Evolutionary conservation across 2,888 invertebrate genomes (phyloP), one percentile per base, ranked within the genome.

Genomic region (Stomorhina lunata): DNA sequence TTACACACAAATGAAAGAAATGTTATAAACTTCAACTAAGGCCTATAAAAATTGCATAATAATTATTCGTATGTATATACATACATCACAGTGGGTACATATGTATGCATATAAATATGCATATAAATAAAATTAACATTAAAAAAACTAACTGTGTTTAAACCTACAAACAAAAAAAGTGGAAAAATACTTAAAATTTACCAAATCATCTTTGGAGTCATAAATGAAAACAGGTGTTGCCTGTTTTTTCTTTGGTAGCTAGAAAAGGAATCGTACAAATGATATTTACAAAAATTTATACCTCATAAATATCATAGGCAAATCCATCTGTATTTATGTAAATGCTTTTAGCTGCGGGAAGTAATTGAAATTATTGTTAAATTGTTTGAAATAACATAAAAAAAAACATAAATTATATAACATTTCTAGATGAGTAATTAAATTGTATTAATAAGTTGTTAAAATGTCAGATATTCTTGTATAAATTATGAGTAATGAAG

Each of bases 11-110:
- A 65, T 40, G 43, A 4, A 27, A 61, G 72, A 61, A 72, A 72
- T 48, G n/a, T 50, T 20, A 29, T 25, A 40, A 32, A 68, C 76
- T 50, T 40, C 76, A 73, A 72, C 73, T 73, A 73, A 61, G 63
- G 59, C 55, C 55, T 34, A 66, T 73, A 78, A 59, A 75, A 78
- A 37, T 82, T 82, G 78, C 81, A 82, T 82, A 82, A 78, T 71
- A 71, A 40, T 32, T 61, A 37, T 48, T 9, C 9, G 43, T 50
- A 17, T 48, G 20, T 22, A 1, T 22, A 45, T 5, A 22, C 53
- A 10, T 53, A 4, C 37, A n/a, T 3, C 15, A 32, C 15, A 20
- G 4, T 17, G 34, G 4, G 7, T 43, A n/a, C 6, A n/a, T 43
- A 12, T n/a, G n/a, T 5, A 43, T 9, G 17, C 71, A 43, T 65